These are phyloP conservation scores for Alectoris magna DNA, from an alignment of 2,797 vertebrate genomes.

Conservation along the genomic window DNA sequence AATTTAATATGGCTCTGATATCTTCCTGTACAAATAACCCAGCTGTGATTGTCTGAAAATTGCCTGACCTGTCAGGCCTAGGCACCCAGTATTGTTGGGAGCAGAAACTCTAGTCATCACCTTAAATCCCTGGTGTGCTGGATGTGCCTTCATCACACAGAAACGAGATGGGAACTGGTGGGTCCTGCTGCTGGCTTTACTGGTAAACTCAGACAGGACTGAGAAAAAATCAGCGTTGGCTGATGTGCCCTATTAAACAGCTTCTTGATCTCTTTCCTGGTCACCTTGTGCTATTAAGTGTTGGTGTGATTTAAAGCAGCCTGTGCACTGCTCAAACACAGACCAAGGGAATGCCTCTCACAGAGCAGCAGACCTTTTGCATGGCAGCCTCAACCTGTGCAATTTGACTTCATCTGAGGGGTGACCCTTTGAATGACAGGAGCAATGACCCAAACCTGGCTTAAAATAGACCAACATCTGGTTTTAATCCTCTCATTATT, in stretches of 20 bases:
- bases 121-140: not conserved
- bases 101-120: not conserved
- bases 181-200: not conserved
- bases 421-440: constrained; percentile 24
- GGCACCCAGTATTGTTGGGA: not conserved
- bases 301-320: constrained; percentile 7
- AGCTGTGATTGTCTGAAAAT: constrained; percentile 7
- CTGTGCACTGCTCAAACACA: not conserved
- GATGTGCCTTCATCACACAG: not conserved
- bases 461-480: constrained; percentile 66
- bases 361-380: not conserved
- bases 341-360: not conserved
- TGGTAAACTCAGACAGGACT: not conserved
- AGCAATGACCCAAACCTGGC: not conserved
- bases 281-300: not conserved
- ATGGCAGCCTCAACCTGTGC: not conserved
- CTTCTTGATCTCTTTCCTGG: constrained; percentile 22
- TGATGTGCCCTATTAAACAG: not conserved
- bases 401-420: constrained; percentile 31
- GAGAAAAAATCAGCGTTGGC: not conserved
- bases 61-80: constrained; percentile 1
- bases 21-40: not conserved
- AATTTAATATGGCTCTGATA: constrained; percentile 52
- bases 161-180: not conserved
- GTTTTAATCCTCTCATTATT: constrained; percentile 70